A percentile compares a stretch with the other conserved stretches of the same genome.
phyloP scores from a whole-genome alignment of 2,888 invertebrate genomes.

The Xestia ashworthii region DNA sequence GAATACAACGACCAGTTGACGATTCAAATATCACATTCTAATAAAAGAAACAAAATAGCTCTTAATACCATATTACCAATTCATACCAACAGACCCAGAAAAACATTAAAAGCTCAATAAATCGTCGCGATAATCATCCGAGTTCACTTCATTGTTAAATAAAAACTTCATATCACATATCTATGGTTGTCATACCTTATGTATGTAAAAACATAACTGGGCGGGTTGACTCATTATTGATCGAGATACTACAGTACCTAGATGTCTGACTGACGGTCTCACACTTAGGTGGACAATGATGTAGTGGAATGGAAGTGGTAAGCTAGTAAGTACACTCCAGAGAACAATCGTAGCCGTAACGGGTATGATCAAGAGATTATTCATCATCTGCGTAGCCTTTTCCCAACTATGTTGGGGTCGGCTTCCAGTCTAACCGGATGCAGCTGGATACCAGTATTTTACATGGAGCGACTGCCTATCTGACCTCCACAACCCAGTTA shows the following conservation, averaged over 20 bases:
- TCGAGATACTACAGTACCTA: conserved; percentile 53
- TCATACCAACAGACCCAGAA: neutral
- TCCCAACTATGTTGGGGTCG: too few relatives aligned
- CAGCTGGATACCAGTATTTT: too few relatives aligned
- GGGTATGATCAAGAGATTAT: neutral
- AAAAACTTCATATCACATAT: conserved; percentile 44
- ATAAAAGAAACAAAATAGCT: neutral
- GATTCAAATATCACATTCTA: neutral
- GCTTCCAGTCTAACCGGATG: too few relatives aligned
- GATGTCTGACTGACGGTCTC: conserved; percentile 41
- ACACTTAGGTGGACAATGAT: conserved; percentile 36
- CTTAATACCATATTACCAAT: conserved; percentile 10
- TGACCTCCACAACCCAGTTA: too few relatives aligned
- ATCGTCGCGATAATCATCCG: conserved; percentile 36
- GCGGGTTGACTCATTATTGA: conserved; percentile 53
- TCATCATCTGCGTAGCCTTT: too few relatives aligned
- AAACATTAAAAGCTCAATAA: conserved; percentile 41
- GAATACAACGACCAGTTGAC: too few relatives aligned
- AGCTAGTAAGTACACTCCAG: neutral
- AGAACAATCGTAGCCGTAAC: too few relatives aligned
- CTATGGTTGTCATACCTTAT: conserved; percentile 45
- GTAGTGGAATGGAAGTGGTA: conserved; percentile 28
- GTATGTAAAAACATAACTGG: conserved; percentile 41
- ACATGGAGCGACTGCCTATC: too few relatives aligned
- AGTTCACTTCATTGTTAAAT: conserved; percentile 4